Evolutionary conservation across 1,140 invertebrate genomes (phyloP), one percentile per base, ranked within the genome.

Genomic region (Fopius arisanus): DNA sequence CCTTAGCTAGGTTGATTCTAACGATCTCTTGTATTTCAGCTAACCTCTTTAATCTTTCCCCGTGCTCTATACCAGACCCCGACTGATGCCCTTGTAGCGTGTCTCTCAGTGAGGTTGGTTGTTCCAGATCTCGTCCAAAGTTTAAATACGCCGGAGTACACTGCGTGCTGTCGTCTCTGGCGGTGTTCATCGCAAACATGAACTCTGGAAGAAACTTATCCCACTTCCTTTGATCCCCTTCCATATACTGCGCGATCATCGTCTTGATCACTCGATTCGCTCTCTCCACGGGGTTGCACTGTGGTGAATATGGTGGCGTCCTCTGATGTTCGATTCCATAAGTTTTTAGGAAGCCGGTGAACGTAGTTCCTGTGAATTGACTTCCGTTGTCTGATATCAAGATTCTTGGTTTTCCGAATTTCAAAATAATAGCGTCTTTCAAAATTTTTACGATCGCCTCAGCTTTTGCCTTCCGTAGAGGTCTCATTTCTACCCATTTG

Each of bases 161-260:
- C n/a, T 41, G 6, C 0, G 71, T 73, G 21, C 70, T 29, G 2
- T 51, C 12, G 7, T 78, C 59, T n/a, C 14, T 26, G 0, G 28
- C 31, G 0, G 74, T 63, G 26, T 78, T 74, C 51, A 71, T 59
- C 0, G 85, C 86, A 29, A 83, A 84, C 6, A 76, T 77, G 9
- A 86, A 73, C 54, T 82, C 76, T 4, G 59, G 74, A 0, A 87
- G 48, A 70, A 78, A 41, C 21, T 72, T 12, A 67, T 85, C 86
- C 87, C 86, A 89, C 51, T 75, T 69, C 29, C 76, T 72, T 14
- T 75, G 75, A 70, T 85, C 78, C 1, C 82, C 70, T n/a, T 79
- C 67, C 0, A 84, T 75, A 69, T 76, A 87, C 1, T 79, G 67
- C 1, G 78, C 16, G 0, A 75, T 75, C 66, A 68, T 73, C 0